phyloP scores from a whole-genome alignment of 2,888 invertebrate genomes.

The Micropterix aruncella region DNA sequence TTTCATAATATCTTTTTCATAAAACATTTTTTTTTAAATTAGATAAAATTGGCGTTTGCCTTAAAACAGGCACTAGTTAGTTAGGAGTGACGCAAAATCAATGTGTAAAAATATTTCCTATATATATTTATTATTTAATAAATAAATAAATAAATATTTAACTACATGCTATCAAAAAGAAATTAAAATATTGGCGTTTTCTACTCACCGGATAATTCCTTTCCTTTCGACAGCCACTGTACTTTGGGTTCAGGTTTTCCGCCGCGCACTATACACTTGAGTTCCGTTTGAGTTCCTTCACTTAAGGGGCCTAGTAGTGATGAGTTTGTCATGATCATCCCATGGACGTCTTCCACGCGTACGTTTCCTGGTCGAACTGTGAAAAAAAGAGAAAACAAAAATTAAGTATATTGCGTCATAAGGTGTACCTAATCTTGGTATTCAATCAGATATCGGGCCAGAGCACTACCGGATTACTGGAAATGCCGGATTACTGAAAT shows the following conservation, averaged over 20 bases:
- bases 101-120: too few species aligned
- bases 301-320: slow-evolving; percentile 53
- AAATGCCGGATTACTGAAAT: too few species aligned
- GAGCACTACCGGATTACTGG: too few species aligned
- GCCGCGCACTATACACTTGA: slow-evolving; percentile 61
- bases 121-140: too few species aligned
- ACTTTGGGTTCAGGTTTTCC: slow-evolving; percentile 79
- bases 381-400: slow-evolving; percentile 29
- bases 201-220: slow-evolving; percentile 41
- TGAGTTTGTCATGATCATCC: slow-evolving; percentile 45
- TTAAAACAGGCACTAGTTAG: too few species aligned
- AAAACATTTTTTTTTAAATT: too few species aligned
- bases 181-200: not conserved
- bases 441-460: too few species aligned
- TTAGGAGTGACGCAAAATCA: too few species aligned
- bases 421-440: too few species aligned
- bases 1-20: too few species aligned
- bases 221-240: slow-evolving; percentile 70
- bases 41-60: too few species aligned
- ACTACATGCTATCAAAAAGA: not conserved
- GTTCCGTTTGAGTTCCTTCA: slow-evolving; percentile 51
- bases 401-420: too few species aligned
- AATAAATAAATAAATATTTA: not conserved
- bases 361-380: slow-evolving; percentile 72
- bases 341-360: slow-evolving; percentile 51